Evolutionary conservation across 2,888 invertebrate species (phyloP), one percentile per base, ranked within the genome.

Genomic region (Thalpophila matura): DNA sequence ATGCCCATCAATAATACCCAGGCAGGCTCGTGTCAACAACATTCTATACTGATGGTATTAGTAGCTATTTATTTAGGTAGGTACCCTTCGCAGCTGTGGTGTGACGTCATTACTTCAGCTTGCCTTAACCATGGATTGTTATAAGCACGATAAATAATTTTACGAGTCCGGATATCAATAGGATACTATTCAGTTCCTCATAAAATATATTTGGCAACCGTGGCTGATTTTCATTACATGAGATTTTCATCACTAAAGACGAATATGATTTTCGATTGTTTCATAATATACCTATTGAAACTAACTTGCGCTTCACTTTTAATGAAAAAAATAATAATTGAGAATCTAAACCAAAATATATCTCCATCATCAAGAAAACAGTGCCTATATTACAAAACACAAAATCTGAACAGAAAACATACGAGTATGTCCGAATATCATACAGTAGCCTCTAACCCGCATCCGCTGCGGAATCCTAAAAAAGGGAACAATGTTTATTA

Each of bases 1-100:
- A 92, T 89, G 83, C 82, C 86, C 91, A 93, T 93, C 92, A 92
- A 93, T 93, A 92, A 93, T 91, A 90, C 80, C 84, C 86, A 82
- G 86, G 81, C 86, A 87, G 79, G 79, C 87, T 82, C 89, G 89
- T 91, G 92, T 93, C 92, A 93, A 93, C 92, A 92, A 87, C 89
- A 87, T 85, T 89, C 85, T 84, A 83, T 85, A 85, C 79, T 79
- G 77, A 79, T 80, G 79, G 74, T 80, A 85, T 86, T 86, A 86
- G 86, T 89, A 84, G 82, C 78, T 80, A 83, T 84, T 77, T 85
- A 81, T 84, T 79, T 74, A 76, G 73, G 67, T 74, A 76, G 73
- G 67, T 68, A 73, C 67, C 69, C 80, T 50, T 57, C 45, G 45
- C 53, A 67, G 62, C 54, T 79, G 67, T 37, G 59, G 45, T 62